Evolutionary conservation across 2,113 vertebrate species (phyloP).

Genomic region (Lepus americanus): DNA sequence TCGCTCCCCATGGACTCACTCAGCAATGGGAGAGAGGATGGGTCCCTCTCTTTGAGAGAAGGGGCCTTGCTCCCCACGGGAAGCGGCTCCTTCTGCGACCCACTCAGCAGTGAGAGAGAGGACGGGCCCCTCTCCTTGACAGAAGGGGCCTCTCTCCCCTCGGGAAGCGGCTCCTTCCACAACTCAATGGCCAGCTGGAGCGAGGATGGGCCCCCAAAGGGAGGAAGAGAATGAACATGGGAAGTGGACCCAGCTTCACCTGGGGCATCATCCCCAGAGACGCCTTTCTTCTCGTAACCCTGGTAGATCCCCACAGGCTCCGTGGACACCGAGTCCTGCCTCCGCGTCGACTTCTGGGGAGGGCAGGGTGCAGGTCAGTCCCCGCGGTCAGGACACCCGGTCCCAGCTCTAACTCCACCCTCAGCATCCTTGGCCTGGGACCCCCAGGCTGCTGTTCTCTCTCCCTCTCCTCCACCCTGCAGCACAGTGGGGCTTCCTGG

Average conservation of each 20-base stretch:
- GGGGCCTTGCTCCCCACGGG: background rate
- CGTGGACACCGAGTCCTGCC: conserved; percentile 89
- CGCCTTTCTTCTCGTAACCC: conserved; percentile 90
- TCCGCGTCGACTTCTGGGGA: conserved; percentile 92
- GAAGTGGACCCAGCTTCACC: conserved; percentile 77
- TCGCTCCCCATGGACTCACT: background rate
- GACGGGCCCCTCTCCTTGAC: too few relatives aligned
- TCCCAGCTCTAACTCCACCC: background rate
- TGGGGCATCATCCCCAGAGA: conserved; percentile 84
- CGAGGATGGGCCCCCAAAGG: background rate
- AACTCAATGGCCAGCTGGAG: background rate
- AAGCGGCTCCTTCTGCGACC: too few relatives aligned
- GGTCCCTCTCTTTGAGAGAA: background rate
- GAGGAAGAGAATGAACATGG: background rate
- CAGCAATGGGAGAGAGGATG: too few relatives aligned
- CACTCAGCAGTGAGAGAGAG: too few relatives aligned
- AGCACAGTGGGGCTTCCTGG: background rate
- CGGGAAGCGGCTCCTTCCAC: background rate
- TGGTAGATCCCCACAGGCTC: conserved; percentile 95
- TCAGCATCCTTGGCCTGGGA: background rate
- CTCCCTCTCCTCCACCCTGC: background rate
- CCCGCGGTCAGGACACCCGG: background rate
- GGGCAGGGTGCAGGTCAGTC: background rate
- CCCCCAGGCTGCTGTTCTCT: too few relatives aligned
- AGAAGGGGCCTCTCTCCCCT: too few relatives aligned